These are phyloP conservation scores for Dinothrombium tinctorium DNA, from an alignment of 1,140 invertebrate species.

Conservation along the genomic window DNA sequence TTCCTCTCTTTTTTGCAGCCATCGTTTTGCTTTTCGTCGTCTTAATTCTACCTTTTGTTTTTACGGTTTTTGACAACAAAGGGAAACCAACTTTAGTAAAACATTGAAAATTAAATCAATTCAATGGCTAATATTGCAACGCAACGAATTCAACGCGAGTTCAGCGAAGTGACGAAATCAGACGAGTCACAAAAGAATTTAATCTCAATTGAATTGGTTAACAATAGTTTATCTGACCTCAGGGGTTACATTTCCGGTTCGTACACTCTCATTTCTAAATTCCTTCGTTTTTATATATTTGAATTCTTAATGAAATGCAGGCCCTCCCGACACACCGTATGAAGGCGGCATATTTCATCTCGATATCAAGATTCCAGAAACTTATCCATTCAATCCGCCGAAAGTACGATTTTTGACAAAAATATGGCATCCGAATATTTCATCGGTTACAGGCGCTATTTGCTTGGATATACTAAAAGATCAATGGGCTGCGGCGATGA, in stretches of 20 bases:
- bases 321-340: conserved; percentile 84
- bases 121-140: conserved; percentile 91
- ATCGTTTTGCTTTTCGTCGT: background rate
- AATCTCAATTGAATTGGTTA: conserved; percentile 74
- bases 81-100: background rate
- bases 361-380: conserved; percentile 90
- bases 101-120: background rate
- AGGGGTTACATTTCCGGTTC: conserved; percentile 60
- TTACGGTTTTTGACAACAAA: background rate
- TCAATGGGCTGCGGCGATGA: conserved; percentile 99
- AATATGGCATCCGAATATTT: conserved; percentile 99
- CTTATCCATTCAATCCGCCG: conserved; percentile 97
- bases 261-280: background rate
- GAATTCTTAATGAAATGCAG: conserved; percentile 11
- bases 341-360: conserved; percentile 78
- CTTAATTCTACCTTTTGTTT: background rate
- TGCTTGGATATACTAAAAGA: conserved; percentile 98
- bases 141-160: conserved; percentile 82
- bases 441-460: conserved; percentile 84
- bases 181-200: conserved; percentile 83
- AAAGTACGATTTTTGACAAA: conserved; percentile 73
- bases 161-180: conserved; percentile 89
- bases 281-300: conserved; percentile 4
- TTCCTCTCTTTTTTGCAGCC: background rate
- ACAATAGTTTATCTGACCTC: conserved; percentile 72